phyloP scores from a whole-genome alignment of 30 jellyfish, hydroid and myxozoan species.

The Catostylus mosaicus region DNA sequence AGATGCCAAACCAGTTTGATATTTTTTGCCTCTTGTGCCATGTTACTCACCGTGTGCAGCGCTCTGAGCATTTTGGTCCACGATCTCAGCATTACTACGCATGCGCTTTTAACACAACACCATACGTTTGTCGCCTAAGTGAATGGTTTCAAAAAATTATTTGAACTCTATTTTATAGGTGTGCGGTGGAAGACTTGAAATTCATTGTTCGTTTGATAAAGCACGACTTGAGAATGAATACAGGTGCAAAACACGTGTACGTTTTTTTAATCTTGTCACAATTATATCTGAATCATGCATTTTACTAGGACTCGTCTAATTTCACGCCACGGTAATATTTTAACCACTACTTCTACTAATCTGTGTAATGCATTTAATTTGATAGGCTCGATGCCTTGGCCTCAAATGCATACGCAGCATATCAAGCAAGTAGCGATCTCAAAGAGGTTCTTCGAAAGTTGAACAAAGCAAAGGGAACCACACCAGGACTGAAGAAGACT shows the following conservation, averaged over 20 bases:
- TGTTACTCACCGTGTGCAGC: too few species aligned
- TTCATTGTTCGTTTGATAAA: constrained; percentile 80
- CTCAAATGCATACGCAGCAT: constrained; percentile 86
- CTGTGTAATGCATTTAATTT: background rate
- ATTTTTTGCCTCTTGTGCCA: too few species aligned
- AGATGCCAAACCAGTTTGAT: too few species aligned
- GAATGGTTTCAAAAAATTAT: background rate
- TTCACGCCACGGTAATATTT: too few species aligned
- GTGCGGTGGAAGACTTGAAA: constrained; percentile 80
- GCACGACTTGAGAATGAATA: constrained; percentile 86
- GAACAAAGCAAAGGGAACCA: background rate
- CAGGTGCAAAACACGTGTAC: constrained; percentile 93
- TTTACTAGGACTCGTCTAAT: too few species aligned
- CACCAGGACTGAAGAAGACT: constrained; percentile 69
- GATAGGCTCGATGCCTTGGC: constrained; percentile 91
- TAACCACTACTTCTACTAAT: too few species aligned
- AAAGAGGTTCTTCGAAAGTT: constrained; percentile 74
- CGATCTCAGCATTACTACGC: too few species aligned
- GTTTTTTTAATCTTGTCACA: too few species aligned
- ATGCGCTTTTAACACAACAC: too few species aligned
- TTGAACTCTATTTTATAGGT: constrained; percentile 29
- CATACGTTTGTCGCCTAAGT: too few species aligned
- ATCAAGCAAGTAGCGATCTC: constrained; percentile 86
- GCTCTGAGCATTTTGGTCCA: too few species aligned
- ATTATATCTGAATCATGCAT: too few species aligned